Base-by-base conservation (phyloP, 2,888 invertebrate genomes). In the Cerastis leucographa region DNA sequence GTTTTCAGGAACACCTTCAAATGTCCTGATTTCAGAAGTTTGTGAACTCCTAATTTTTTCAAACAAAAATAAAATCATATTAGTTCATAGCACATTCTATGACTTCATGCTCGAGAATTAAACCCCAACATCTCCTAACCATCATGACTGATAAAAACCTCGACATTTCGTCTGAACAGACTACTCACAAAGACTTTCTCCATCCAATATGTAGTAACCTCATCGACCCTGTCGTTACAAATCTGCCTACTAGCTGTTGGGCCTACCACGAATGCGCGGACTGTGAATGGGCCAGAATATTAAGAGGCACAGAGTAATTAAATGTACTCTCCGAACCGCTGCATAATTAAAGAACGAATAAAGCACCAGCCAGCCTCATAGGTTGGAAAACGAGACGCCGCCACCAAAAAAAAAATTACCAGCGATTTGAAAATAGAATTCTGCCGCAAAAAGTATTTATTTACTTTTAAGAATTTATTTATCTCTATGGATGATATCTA, bases 161-260 rank as follows among this genome's bases (percentile, higher is more conserved):
- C 22, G 1, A 12, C 11, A 25, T 40, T 44, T 17, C 12, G 54
- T 46, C 19, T 46, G 5, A 25, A 25, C 35, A 40, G 19, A 66
- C 5, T 22, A 42, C 12, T 2, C 1, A 49, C 54, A 42, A 77
- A 70, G 14, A n/a, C 54, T 78, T 80, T 80, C 40, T 70, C 71
- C 25, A 44, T 7, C 1, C 42, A 71, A 70, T 65, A 40, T 25
- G 6, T 7, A 12, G 42, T 64, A 64, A 64, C 76, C 79, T 64
- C 59, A 46, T 40, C 7, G 82, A 76, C 76, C 76, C 76, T 75
- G 35, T 81, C 67, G 35, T 11, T 68, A 79, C 67, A 79, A 75
- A 81, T 79, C 67, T 81, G 11, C 17, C 9, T 35, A n/a, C 69
- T 35, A 25, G 25, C n/a, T 42, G 42, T n/a, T 40, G 0, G 6